Evolutionary conservation across 2,797 vertebrate species (phyloP), one percentile per base, ranked within the genome.

Genomic region (Danio tinwini): DNA sequence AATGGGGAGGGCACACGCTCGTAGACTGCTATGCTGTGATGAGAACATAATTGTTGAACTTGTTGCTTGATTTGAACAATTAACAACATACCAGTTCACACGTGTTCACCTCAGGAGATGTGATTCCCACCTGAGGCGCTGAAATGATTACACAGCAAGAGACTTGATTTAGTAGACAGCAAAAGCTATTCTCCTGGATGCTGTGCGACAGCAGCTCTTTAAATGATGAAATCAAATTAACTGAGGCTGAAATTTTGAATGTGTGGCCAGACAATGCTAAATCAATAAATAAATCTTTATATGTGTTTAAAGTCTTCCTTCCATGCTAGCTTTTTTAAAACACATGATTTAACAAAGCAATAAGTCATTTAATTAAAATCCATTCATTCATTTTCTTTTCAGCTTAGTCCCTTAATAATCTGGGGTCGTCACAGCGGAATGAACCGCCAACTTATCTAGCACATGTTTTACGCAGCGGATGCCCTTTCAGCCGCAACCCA

Each of bases 141-240:
- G 40, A 72, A 72, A 44, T 21, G 39, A 55, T 71, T 19, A n/a
- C 50, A 29, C 50, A 55, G 67, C 44, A 19, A 45, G 69, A 55
- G 39, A 14, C 6, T 55, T 7, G 4, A 50, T 44, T 17, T 5
- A 8, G 17, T 14, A 71, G 69, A 71, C 7, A 14, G 52, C 52
- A 29, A 72, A 45, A 72, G 44, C 13, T 56, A 19, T 71, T 71
- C 12, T 16, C n/a, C 39, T 21, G n/a, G 12, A 52, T 2, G 16
- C 45, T 40, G 16, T 7, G 29, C 63, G 16, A 2, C 3, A 11
- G 49, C 29, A 40, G 17, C 40, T 69, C 14, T 1, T 61, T 39
- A 49, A 49, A 59, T 61, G 13, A 59, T 21, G 7, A n/a, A 42
- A 73, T 4, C 11, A 75, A 42, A 52, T 7, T 40, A 74, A 40